phyloP scores from a whole-genome alignment of 2,888 invertebrate species.

The Drosophila demipolita region DNA sequence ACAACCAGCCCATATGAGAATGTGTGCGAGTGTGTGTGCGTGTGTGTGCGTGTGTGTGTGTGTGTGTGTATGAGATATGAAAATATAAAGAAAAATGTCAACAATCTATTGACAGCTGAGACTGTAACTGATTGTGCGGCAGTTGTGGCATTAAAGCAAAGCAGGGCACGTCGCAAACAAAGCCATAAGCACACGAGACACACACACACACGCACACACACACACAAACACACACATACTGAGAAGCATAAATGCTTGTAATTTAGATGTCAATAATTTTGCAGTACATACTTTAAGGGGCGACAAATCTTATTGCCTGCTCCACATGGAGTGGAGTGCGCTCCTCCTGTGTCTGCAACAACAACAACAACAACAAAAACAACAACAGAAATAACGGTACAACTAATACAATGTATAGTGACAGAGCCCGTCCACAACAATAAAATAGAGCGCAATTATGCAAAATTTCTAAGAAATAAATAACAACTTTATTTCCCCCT shows the following conservation, averaged over 20 bases:
- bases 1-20: slow-evolving; percentile 16
- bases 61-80: slow-evolving; percentile 59
- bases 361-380: slow-evolving; percentile 1
- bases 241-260: slow-evolving; percentile 45
- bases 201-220: slow-evolving; percentile 21
- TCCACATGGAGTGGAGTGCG: slow-evolving; percentile 43
- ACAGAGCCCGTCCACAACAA: slow-evolving; percentile 24
- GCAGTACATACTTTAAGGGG: slow-evolving; percentile 62
- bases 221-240: slow-evolving; percentile 7
- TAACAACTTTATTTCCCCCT: slow-evolving; percentile 40
- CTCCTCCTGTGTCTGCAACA: slow-evolving; percentile 23
- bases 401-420: neutral
- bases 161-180: slow-evolving; percentile 79
- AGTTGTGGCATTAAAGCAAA: slow-evolving; percentile 63
- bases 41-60: slow-evolving; percentile 18
- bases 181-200: slow-evolving; percentile 61
- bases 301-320: slow-evolving; percentile 63
- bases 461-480: slow-evolving; percentile 57
- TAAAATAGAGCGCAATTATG: slow-evolving; percentile 41
- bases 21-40: slow-evolving; percentile 3
- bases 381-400: neutral
- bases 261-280: slow-evolving; percentile 77
- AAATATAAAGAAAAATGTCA: slow-evolving; percentile 79
- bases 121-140: slow-evolving; percentile 80
- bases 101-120: slow-evolving; percentile 82